phyloP scores from a whole-genome alignment of 2,113 vertebrate genomes.

The Pontoporia blainvillei region DNA sequence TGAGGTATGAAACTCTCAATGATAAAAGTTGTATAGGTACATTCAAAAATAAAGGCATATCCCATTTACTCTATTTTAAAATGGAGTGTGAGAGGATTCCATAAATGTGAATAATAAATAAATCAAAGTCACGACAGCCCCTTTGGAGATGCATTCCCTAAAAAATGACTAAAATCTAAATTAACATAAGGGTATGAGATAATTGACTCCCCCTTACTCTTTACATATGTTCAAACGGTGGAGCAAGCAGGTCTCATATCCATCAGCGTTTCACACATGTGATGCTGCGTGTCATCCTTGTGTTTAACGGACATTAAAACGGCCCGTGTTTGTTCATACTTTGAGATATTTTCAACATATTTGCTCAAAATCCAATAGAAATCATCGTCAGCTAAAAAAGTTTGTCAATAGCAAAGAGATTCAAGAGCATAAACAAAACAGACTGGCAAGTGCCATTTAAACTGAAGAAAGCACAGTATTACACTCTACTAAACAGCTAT shows the following conservation, averaged over 20 bases:
- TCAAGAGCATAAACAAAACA: neutral
- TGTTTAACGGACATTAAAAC: neutral
- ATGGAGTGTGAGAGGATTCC: neutral
- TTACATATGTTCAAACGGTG: neutral
- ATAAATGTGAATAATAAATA: neutral
- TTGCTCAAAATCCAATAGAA: neutral
- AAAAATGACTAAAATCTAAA: neutral
- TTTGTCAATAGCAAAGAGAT: neutral
- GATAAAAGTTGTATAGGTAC: neutral
- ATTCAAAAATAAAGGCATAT: neutral
- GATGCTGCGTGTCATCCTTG: no score
- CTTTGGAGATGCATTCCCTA: neutral
- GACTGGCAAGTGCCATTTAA: slow-evolving; percentile 15
- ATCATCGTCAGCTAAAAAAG: neutral
- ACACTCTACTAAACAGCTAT: neutral
- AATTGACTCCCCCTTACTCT: neutral
- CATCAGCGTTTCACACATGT: neutral
- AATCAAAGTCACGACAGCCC: neutral
- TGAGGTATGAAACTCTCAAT: neutral
- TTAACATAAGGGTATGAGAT: neutral
- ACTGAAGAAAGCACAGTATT: neutral
- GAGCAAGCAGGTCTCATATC: no score
- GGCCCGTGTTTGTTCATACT: neutral
- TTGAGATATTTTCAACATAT: neutral
- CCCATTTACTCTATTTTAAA: neutral